Base-by-base conservation (phyloP, 37 sponge, comb jelly and placozoan genomes). In the Tethya wilhelma region DNA sequence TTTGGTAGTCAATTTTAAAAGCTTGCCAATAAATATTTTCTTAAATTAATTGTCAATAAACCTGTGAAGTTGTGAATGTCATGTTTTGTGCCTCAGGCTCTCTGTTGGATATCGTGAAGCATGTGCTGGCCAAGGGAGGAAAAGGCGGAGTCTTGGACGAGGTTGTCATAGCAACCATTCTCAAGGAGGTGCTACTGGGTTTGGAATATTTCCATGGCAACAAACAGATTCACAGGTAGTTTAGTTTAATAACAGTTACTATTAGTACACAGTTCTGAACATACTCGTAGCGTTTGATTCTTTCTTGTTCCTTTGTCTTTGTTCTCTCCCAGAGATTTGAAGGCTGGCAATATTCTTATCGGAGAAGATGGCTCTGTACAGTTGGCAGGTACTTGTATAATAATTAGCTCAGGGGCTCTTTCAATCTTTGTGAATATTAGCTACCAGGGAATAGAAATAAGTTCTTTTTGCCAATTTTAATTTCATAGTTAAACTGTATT, bases 301-400 rank as follows among this genome's bases (percentile, higher is more conserved):
- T n/a, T n/a, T n/a, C 11, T 23, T 58, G 40, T 8, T 64, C 19
- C 19, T 8, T 37, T 23, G 44, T 76, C 26, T 38, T 59, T 37
- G 63, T 76, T 1, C 5, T 9, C n/a, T 1, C 56, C 1, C 39
- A 89, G 95, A 84, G 96, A 93, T 49, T 23, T 95, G 26, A 93
- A 98, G 75, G 99, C 99, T 32, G 96, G 99, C 39, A 98, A 98
- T 57, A 89, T 98, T 37, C 85, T 98, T 28, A 33, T 98, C 25
- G 95, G 93, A n/a, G 88, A 82, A 20, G 91, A 96, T 82, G 99
- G 99, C 0, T 53, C 90, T 31, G 71, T 98, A 25, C 88, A 91
- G 29, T 14, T 95, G 22, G 95, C 95, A 91, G 95, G 95, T 95
- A 69, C 7, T 46, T 75, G 14, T 53, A 69, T 39, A 36, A 60